These are phyloP conservation scores for Eptatretus burgeri DNA, from an alignment of 2,113 vertebrate species.

Conservation along the genomic window DNA sequence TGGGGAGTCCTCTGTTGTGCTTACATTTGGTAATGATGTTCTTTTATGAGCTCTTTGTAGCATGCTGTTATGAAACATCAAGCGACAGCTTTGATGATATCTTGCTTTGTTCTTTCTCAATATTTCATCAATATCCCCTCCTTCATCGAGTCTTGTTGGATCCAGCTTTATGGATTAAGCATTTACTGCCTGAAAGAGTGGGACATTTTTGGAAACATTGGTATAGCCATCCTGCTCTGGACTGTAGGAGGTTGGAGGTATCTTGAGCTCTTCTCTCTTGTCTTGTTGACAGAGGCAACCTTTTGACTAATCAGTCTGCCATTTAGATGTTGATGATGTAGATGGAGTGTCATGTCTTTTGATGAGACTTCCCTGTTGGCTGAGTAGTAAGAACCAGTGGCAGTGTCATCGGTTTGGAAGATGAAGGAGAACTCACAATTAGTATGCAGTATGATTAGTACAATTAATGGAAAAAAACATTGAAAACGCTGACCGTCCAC, in stretches of 20 bases:
- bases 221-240: not conserved
- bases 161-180: not conserved
- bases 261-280: constrained; percentile 1
- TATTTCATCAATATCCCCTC: not conserved
- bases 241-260: not conserved
- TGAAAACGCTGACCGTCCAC: no score
- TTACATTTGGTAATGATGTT: not conserved
- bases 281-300: constrained; percentile 8
- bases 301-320: not conserved
- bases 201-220: not conserved
- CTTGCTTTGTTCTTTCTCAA: not conserved
- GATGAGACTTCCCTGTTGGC: no score
- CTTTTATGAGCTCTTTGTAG: not conserved
- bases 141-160: constrained; percentile 2
- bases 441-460: no score
- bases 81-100: constrained; percentile 8
- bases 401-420: no score
- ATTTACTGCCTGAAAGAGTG: constrained; percentile 7
- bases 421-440: no score
- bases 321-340: not conserved
- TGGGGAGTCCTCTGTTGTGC: no score
- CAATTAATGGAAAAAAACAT: no score
- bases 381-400: no score
- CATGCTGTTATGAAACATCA: not conserved
- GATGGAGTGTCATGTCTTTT: no score